A percentile compares a stretch with the other conserved stretches of the same genome.
phyloP scores from a whole-genome alignment of 2,113 vertebrate genomes.

The Mus pahari region DNA sequence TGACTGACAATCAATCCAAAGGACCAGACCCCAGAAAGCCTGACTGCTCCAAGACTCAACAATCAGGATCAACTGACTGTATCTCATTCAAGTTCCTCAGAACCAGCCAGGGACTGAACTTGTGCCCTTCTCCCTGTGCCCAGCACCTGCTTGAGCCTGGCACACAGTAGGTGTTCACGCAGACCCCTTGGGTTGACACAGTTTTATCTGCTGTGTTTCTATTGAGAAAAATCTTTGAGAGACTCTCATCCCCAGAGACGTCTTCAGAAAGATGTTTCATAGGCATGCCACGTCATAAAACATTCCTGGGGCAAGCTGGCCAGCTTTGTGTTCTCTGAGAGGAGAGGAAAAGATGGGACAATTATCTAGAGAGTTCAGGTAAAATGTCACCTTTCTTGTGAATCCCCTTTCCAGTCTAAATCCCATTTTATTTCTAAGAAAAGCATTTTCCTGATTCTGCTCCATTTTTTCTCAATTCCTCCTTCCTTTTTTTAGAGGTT shows the following conservation, averaged over 20 bases:
- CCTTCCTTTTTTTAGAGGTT: slow-evolving; percentile 60
- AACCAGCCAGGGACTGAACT: neutral
- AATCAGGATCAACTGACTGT: neutral
- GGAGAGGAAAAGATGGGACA: slow-evolving; percentile 66
- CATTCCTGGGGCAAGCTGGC: neutral
- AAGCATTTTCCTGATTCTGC: slow-evolving; percentile 62
- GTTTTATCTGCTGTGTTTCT: neutral
- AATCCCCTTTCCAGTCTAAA: slow-evolving; percentile 61
- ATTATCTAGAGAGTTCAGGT: slow-evolving; percentile 65
- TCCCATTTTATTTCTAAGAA: slow-evolving; percentile 63
- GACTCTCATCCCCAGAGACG: neutral
- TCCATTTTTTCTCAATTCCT: slow-evolving; percentile 70
- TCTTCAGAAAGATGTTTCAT: neutral
- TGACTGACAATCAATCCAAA: neutral
- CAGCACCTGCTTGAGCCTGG: neutral
- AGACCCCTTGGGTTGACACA: neutral
- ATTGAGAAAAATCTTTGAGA: neutral
- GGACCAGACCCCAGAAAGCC: neutral
- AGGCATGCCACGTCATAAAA: neutral
- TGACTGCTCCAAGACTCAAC: neutral
- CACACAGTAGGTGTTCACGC: neutral
- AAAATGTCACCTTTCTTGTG: slow-evolving; percentile 65
- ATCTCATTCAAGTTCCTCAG: neutral
- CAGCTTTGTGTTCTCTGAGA: neutral
- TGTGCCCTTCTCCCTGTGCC: neutral